phyloP scores from a whole-genome alignment of 2,888 invertebrate species.

The Tryphoninae sp. region DNA sequence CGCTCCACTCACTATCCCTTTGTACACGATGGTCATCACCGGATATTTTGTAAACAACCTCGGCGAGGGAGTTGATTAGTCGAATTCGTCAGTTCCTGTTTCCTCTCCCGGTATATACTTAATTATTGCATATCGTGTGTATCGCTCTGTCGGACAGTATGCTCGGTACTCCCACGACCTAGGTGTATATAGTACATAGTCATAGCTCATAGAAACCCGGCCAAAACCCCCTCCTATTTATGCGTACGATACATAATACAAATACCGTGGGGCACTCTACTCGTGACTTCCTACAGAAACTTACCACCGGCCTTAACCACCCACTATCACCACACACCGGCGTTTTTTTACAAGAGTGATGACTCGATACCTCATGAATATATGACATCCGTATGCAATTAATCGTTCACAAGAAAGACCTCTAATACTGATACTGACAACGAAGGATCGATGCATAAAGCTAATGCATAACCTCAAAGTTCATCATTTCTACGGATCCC shows the following conservation, averaged over 20 bases:
- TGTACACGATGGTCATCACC: slow-evolving; percentile 51
- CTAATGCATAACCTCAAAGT: no score
- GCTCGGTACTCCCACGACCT: slow-evolving; percentile 3
- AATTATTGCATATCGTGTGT: background rate
- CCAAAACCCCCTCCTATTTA: slow-evolving; percentile 5
- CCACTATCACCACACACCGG: no score
- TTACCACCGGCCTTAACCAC: no score
- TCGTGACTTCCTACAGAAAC: no score
- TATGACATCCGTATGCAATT: no score
- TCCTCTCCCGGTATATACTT: slow-evolving; percentile 55
- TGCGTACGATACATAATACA: background rate
- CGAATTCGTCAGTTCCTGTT: slow-evolving; percentile 70
- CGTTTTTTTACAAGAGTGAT: no score
- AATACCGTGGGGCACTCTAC: no score
- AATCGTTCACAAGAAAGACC: no score
- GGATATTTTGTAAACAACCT: slow-evolving; percentile 76
- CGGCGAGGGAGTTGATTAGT: slow-evolving; percentile 72
- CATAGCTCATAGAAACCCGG: slow-evolving; percentile 46
- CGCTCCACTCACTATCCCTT: background rate
- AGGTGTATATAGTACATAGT: background rate
- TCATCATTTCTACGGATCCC: no score
- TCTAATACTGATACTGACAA: no score
- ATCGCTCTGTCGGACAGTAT: background rate
- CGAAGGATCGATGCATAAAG: no score
- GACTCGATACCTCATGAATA: no score